Conservation (phyloP, 2,797 vertebrate species). For the Otus scops region DNA sequence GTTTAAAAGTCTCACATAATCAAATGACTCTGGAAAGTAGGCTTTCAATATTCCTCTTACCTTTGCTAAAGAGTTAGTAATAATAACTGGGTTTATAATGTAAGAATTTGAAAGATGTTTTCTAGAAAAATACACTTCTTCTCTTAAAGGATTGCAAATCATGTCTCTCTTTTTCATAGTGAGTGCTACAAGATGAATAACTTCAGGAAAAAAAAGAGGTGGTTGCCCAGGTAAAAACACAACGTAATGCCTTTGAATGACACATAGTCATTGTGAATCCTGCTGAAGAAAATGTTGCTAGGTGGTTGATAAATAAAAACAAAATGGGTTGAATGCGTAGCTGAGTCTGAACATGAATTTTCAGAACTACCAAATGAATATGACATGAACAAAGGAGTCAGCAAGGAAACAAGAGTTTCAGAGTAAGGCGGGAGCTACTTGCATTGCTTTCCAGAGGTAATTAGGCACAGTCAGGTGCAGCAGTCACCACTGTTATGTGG, state of each 20-base stretch:
- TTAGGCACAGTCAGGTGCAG: slow-evolving; percentile 68
- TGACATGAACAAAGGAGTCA: slow-evolving; percentile 39
- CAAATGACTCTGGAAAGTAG: neutral
- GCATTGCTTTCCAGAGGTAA: slow-evolving; percentile 48
- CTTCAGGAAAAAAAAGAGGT: neutral
- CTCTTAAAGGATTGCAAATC: neutral
- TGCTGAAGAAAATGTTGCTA: slow-evolving; percentile 69
- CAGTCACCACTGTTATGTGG: slow-evolving; percentile 20
- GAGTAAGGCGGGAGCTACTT: slow-evolving; percentile 25
- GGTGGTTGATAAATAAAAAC: slow-evolving; percentile 75
- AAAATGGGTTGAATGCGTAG: slow-evolving; percentile 42
- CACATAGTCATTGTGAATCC: neutral
- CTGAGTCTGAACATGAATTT: slow-evolving; percentile 74
- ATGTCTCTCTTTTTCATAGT: neutral
- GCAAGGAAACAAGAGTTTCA: slow-evolving; percentile 65
- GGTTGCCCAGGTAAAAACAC: slow-evolving; percentile 15
- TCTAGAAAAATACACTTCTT: neutral
- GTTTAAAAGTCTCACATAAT: neutral
- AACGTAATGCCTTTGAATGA: neutral
- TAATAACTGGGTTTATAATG: neutral
- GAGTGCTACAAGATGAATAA: neutral
- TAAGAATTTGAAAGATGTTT: neutral
- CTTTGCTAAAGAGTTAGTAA: neutral
- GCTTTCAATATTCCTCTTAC: neutral
- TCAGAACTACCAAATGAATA: slow-evolving; percentile 55